Evolutionary conservation across 2,113 vertebrate species (phyloP).

Genomic region (Ptilorrhoa leucosticta): DNA sequence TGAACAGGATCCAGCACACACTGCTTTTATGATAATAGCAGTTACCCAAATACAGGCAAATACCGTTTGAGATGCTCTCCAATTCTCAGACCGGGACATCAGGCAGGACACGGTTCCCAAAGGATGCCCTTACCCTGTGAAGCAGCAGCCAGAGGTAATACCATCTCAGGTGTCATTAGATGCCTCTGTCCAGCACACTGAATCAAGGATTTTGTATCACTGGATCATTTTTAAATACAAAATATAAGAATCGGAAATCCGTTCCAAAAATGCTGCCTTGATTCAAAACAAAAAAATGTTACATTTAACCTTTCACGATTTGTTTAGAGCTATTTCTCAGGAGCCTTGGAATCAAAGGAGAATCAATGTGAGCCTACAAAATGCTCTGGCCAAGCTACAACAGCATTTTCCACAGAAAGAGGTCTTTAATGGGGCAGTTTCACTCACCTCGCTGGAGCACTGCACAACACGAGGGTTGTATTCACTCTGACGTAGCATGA

Average conservation of each 20-base stretch:
- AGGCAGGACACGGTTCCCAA: neutral
- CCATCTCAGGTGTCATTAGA: neutral
- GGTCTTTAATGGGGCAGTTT: neutral
- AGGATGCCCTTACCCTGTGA: neutral
- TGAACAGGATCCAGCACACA: neutral
- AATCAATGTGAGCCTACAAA: neutral
- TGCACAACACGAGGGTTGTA: rapidly evolving
- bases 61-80: neutral
- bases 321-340: neutral
- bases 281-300: neutral
- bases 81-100: neutral
- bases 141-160: neutral
- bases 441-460: rapidly evolving
- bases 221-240: neutral
- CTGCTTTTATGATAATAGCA: neutral
- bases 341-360: neutral
- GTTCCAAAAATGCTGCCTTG: neutral
- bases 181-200: neutral
- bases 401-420: neutral
- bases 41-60: neutral
- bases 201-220: neutral
- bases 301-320: neutral
- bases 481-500: neutral
- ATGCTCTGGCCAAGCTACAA: neutral
- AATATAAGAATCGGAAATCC: rapidly evolving